Evolutionary conservation across 2,888 invertebrate species (phyloP), one percentile per base, ranked within the genome.

Genomic region (Diarsia rubi): DNA sequence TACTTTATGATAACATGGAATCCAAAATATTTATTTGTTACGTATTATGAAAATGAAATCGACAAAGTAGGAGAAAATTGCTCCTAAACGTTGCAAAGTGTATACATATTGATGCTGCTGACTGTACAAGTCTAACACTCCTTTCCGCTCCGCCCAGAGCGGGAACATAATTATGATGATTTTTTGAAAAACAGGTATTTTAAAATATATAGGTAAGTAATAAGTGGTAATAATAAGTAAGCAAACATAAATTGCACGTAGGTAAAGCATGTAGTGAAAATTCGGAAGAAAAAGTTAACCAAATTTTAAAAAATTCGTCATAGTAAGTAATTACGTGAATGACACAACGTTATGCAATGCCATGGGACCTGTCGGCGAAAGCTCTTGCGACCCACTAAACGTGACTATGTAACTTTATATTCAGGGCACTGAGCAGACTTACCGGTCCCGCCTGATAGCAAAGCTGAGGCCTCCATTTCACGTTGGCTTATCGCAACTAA

Each of bases 311-410:
- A 68, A 67, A 72, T 65, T 64, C 81, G 75, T 84, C 82, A 75
- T 42, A 69, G 63, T 68, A 60, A 69, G 60, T 75, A 69, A 82
- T 80, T 65, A 84, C 81, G 84, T 65, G 84, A 68, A 73, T 84
- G 84, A 75, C 69, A 59, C 78, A 59, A 73, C 54, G 44, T 83
- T 82, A 64, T 37, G 59, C 44, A 72, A 83, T 12, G 21, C 9
- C n/a, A 45, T 57, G 75, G 63, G 79, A 74, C 54, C 69, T 64
- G 73, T 69, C 54, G 79, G 49, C 45, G 69, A 54, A 73, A 75
- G 72, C 76, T 83, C 62, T 82, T 66, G 60, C 57, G 62, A 66
- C 83, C 75, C 67, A 83, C 49, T 79, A 14, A 57, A 79, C 69
- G 67, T 64, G 27, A 52, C 44, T 47, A 75, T 72, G 76, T 62